Base-by-base conservation (phyloP, 2,888 invertebrate genomes). In the Nasonia oneida region DNA sequence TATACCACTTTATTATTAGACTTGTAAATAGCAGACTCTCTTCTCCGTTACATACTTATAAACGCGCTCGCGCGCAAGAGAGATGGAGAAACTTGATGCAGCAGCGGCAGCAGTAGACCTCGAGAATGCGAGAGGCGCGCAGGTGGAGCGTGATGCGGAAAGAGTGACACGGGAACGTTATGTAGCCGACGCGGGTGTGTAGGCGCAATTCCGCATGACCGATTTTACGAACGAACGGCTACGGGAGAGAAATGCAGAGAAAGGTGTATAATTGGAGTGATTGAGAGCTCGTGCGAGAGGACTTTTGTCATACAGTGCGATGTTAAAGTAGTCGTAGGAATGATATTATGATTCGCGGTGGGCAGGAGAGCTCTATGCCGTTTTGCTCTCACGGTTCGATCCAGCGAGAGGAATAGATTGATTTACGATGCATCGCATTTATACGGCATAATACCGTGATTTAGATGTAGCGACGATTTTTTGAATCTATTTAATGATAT, bases 81-180 rank as follows among this genome's bases (percentile, higher is more conserved):
- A 42, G 42, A 42, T 1, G 29, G 15, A 42, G 57, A n/a, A 80
- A 50, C 33, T 50, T 15, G n/a, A n/a, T 39, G n/a, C 70, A 53
- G 18, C 14, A 53, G 18, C 14, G 14, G 67, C 67, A 3, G 67
- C 67, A 29, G 6, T 1, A 37, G 39, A 12, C 14, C 67, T 67
- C 64, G 75, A 85, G 88, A 89, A 88, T 88, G 89, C 83, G 87
- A 88, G 87, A 88, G 88, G 88, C 88, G 83, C 86, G 88, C 89
- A 89, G 89, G 89, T 89, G 89, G 89, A 89, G 87, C 73, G 88
- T 87, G 85, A 78, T 83, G 73, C 81, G 77, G 29, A 42, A 42
- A 29, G 29, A 42, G 50, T 18, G 37, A 50, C 75, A 50, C 23
- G 23, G 71, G 71, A 71, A 33, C 50, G 15, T 15, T 29, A 42